Conservation (phyloP, 2,797 vertebrate species). For the Bovichtus diacanthus region DNA sequence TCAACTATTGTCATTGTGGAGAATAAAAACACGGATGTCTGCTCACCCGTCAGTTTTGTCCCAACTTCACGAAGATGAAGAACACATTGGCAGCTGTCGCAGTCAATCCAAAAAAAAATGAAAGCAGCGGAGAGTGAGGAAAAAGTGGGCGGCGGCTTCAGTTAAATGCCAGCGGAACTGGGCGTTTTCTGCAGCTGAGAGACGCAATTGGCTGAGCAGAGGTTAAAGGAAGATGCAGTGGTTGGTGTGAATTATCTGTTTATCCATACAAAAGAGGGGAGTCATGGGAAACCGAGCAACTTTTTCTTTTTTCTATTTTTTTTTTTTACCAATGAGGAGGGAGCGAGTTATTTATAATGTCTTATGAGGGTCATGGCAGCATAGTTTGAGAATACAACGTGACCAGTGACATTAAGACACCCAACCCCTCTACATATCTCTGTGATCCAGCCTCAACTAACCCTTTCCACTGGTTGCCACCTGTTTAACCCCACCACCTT, state of each 20-base stretch:
- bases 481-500: neutral
- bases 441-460: constrained; percentile 4
- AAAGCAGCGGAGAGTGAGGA: constrained; percentile 24
- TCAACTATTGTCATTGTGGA: neutral
- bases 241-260: constrained; percentile 49
- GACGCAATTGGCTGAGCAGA: constrained; percentile 63
- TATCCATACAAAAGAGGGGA: constrained; percentile 24
- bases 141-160: constrained; percentile 67
- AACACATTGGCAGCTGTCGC: constrained; percentile 77
- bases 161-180: constrained; percentile 51
- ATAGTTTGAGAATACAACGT: constrained; percentile 47
- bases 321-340: neutral
- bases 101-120: constrained; percentile 63
- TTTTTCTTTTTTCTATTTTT: neutral
- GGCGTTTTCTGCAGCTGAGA: constrained; percentile 47
- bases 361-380: constrained; percentile 28
- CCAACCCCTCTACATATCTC: constrained; percentile 8
- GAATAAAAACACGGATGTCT: neutral
- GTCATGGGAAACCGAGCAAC: neutral
- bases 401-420: constrained; percentile 61
- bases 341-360: constrained; percentile 61
- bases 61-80: constrained; percentile 58
- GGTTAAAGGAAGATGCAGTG: constrained; percentile 5
- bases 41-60: constrained; percentile 78
- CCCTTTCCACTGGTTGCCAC: neutral